Base-by-base conservation (phyloP, 2,797 vertebrate genomes). In the Poecile montanus region DNA sequence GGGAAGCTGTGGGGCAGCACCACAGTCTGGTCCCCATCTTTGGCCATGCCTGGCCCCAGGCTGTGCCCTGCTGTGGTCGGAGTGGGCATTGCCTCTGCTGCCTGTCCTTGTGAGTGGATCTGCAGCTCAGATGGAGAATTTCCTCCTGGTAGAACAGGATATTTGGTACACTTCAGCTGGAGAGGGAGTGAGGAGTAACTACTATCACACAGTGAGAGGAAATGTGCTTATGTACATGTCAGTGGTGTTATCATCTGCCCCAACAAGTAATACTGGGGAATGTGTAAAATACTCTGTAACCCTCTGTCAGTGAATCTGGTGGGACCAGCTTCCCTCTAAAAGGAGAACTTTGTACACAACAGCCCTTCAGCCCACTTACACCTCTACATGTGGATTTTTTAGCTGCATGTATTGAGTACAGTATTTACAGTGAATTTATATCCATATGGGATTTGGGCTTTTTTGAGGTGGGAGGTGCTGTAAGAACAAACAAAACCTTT, bases 1-100 rank as follows among this genome's bases (percentile, higher is more conserved):
- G 8, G 18, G 9, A 45, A 66, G 58, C 67, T 53, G 38, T 4
- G 5, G 26, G 34, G 30, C 9, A 3, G 56, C 22, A 3, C 38
- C 0, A 1, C 50, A 30, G 16, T 2, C 27, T 26, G 34, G 23
- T 26, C 40, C 36, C 18, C 15, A 4, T 15, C 50, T 34, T 6
- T 18, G 25, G 22, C 60, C 11, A 1, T 3, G 51, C n/a, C 47
- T 23, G 57, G 44, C 34, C 17, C 40, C 4, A 5, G 47, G 44
- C 25, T 0, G 38, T 0, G 63, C 36, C 25, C 51, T 2, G 10
- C 30, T 25, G 9, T 2, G 8, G 62, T 62, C 44, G 70, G 56
- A 29, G 19, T 4, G 29, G 40, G n/a, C 48, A 34, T 11, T 1
- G 13, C 17, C 25, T 30, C 67, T 18, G 27, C 83, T 2, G 5